Evolutionary conservation across 2,888 invertebrate genomes (phyloP).

Genomic region (Reticulitermes lucifugus): DNA sequence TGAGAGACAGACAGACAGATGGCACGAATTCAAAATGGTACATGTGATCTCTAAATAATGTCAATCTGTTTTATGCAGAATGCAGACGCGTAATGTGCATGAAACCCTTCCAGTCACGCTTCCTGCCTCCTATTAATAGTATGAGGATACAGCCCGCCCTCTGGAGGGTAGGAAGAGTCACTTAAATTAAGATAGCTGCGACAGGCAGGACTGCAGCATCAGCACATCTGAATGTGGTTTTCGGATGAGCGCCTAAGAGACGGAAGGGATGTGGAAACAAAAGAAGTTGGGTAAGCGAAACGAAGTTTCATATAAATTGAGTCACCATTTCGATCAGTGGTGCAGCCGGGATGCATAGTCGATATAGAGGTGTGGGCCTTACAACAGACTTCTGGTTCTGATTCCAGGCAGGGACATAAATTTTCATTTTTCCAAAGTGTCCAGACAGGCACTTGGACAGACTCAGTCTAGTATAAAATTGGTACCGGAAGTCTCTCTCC

Average conservation of each 20-base stretch:
- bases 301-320: not conserved
- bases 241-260: conserved; percentile 9
- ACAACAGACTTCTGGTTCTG: too few species aligned
- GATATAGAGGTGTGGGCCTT: too few species aligned
- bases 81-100: not conserved
- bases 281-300: not conserved
- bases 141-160: not conserved
- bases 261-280: not conserved
- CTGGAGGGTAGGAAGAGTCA: not conserved
- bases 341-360: too few species aligned
- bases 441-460: too few species aligned
- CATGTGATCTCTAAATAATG: too few species aligned
- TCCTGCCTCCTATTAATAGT: not conserved
- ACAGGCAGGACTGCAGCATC: not conserved
- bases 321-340: not conserved
- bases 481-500: too few species aligned
- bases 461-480: too few species aligned
- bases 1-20: too few species aligned
- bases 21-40: too few species aligned
- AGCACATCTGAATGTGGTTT: conserved; percentile 26
- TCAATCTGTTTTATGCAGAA: too few species aligned
- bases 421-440: too few species aligned
- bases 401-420: too few species aligned
- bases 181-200: conserved; percentile 30
- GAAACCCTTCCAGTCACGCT: conserved; percentile 31